Evolutionary conservation across 2,113 vertebrate species (phyloP).

Genomic region (Ascaphus truei): DNA sequence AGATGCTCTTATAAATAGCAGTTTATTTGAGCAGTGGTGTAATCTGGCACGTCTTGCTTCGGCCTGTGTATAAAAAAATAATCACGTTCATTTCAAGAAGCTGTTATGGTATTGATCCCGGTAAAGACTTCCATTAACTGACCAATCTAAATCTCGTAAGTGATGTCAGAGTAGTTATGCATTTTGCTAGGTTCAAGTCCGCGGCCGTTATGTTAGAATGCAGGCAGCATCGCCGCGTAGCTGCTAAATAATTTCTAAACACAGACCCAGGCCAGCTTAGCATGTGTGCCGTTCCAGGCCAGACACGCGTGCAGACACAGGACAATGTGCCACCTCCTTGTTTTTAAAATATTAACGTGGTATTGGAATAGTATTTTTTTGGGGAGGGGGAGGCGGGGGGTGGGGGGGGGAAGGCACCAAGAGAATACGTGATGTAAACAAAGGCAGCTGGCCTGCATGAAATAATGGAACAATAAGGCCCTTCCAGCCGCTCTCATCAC

Average conservation of each 20-base stretch:
- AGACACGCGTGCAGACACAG: constrained; percentile 61
- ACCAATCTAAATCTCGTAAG: constrained; percentile 82
- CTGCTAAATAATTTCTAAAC: constrained; percentile 84
- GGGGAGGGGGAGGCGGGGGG: constrained; percentile 77
- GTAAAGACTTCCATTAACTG: constrained; percentile 84
- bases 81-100: constrained; percentile 77
- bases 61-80: constrained; percentile 65
- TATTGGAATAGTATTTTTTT: constrained; percentile 77
- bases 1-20: not conserved
- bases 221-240: constrained; percentile 70
- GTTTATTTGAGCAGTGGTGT: constrained; percentile 10
- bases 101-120: constrained; percentile 81
- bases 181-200: constrained; percentile 70
- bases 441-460: constrained; percentile 80
- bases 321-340: constrained; percentile 82
- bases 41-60: constrained; percentile 72
- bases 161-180: constrained; percentile 79
- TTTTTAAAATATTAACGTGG: constrained; percentile 82
- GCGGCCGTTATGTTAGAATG: constrained; percentile 74
- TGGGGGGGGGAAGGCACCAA: constrained; percentile 76
- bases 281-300: constrained; percentile 72
- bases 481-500: constrained; percentile 73
- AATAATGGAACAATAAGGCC: constrained; percentile 82
- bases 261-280: constrained; percentile 75
- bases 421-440: constrained; percentile 80